Base-by-base conservation (phyloP, 2,888 invertebrate genomes). In the Pristionchus fissidentatus region DNA sequence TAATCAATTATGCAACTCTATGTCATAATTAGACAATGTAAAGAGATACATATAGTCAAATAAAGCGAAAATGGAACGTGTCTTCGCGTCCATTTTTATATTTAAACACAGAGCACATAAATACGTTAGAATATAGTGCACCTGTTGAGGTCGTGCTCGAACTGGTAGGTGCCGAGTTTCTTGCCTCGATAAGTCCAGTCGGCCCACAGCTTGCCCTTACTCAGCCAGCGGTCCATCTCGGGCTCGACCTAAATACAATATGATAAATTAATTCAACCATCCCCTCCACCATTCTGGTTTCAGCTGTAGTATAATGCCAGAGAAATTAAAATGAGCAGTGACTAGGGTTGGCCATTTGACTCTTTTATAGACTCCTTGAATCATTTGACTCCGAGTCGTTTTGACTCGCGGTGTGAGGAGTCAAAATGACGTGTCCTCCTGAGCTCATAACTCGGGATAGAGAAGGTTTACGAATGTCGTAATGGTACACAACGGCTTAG, bases 141-240 rank as follows among this genome's bases (percentile, higher is more conserved):
- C 83, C 83, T 83, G 73, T 83, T 83, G 26, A 83, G 73, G 83
- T 83, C 83, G 55, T 83, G 70, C 32, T 70, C 83, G 85, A 92
- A 92, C 79, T 90, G 89, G 85, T 87, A 92, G 41, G 92, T 80
- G 38, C 92, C 92, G 32, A 92, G 84, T 82, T 90, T 87, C 75
- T 85, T 85, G 55, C 91, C 91, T 1, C 91, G 87, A 55, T 88
- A 91, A 22, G 89, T 89, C 90, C 91, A 91, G 83, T 91, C 91
- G 0, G 89, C 91, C 85, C 88, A 90, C 32, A 91, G 57, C 83
- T 86, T 87, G 41, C 91, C 91, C 29, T 85, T 85, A 62, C 90
- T 90, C 70, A 90, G 70, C 91, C 91, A 90, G 35, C 90, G 87
- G 85, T 91, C 91, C 91, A 91, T 91, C 46, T 85, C 88, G 3